Conservation (phyloP, 2,797 vertebrate genomes). For the Acanthurus tractus region DNA sequence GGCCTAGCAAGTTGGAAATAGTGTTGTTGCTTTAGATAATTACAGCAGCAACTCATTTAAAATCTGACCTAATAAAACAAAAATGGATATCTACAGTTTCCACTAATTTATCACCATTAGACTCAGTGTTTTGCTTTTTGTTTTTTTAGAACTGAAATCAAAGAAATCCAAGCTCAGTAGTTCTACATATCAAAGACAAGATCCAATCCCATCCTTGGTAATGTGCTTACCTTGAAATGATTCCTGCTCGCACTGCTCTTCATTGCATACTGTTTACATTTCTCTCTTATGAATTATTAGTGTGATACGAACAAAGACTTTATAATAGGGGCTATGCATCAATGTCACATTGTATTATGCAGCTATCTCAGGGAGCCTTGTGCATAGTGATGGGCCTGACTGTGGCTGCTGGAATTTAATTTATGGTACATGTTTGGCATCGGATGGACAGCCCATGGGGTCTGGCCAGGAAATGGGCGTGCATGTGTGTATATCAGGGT, state of each 20-base stretch:
- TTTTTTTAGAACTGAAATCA: constrained; percentile 59
- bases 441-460: constrained; percentile 60
- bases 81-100: constrained; percentile 60
- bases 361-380: constrained; percentile 77
- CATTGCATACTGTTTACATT: constrained; percentile 83
- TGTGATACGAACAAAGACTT: constrained; percentile 85
- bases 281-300: constrained; percentile 87
- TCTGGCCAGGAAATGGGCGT: constrained; percentile 57
- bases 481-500: constrained; percentile 34
- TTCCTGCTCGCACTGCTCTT: constrained; percentile 73
- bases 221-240: constrained; percentile 83
- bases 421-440: constrained; percentile 73
- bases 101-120: constrained; percentile 58
- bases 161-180: constrained; percentile 48
- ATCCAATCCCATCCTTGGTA: constrained; percentile 69
- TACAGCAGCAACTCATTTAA: constrained; percentile 70
- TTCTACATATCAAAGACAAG: constrained; percentile 71
- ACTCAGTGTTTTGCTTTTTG: constrained; percentile 47
- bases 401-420: constrained; percentile 78
- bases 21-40: constrained; percentile 69
- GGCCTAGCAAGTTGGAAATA: constrained; percentile 58
- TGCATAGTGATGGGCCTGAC: constrained; percentile 80
- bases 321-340: constrained; percentile 85
- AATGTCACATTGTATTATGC: constrained; percentile 86
- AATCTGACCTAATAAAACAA: constrained; percentile 75